Evolutionary conservation across 2,888 invertebrate species (phyloP).

Genomic region (Xestia c-nigrum): DNA sequence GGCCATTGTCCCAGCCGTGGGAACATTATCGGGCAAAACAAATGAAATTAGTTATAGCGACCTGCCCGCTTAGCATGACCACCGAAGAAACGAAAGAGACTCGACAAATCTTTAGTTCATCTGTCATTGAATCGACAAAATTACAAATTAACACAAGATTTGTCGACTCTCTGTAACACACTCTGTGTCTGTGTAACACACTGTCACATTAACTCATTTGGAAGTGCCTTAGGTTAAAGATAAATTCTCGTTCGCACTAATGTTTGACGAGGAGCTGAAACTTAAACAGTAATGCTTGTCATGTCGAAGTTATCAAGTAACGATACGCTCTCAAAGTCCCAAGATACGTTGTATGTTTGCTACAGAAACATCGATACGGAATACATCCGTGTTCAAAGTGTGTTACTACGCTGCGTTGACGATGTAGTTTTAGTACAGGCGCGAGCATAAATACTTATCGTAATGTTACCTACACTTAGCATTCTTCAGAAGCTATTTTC

Average conservation of each 20-base stretch:
- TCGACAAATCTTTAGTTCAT: no score
- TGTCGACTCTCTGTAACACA: background rate
- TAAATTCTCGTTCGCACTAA: background rate
- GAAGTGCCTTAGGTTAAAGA: background rate
- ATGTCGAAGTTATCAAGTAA: background rate
- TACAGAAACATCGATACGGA: slow-evolving; percentile 2
- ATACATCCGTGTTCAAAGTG: background rate
- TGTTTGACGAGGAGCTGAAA: background rate
- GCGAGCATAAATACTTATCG: background rate
- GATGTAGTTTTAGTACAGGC: background rate
- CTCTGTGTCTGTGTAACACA: no score
- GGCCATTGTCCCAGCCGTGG: no score
- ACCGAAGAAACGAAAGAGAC: no score
- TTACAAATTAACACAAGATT: no score
- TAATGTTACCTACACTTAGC: background rate
- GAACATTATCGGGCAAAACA: no score
- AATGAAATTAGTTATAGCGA: no score
- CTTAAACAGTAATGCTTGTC: background rate
- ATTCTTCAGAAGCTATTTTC: background rate
- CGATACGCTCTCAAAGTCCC: background rate
- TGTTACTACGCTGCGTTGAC: background rate
- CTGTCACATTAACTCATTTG: background rate
- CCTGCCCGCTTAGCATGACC: no score
- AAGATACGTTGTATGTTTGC: background rate
- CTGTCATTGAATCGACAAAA: no score